Evolutionary conservation across 2,888 invertebrate species (phyloP).

Genomic region (Thumatha senex): DNA sequence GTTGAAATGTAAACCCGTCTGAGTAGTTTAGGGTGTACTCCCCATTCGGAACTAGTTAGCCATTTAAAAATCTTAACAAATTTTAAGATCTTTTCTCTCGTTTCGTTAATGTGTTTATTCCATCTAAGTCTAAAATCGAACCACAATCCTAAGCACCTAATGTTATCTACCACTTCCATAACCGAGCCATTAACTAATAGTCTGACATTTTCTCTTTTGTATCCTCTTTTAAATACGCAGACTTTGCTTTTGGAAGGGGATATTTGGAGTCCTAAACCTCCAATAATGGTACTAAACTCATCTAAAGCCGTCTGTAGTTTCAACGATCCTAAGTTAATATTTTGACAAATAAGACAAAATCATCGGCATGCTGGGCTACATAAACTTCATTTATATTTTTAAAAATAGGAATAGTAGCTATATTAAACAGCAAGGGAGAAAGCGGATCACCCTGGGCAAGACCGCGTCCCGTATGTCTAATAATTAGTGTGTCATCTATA

Average conservation of each 20-base stretch:
- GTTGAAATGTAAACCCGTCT: slow-evolving; percentile 11
- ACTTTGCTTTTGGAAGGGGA: slow-evolving; percentile 18
- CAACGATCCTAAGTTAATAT: too few species aligned
- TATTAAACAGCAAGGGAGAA: too few species aligned
- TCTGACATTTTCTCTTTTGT: background rate
- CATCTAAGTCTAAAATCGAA: slow-evolving; percentile 16
- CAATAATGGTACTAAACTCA: slow-evolving; percentile 1
- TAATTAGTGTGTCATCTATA: too few species aligned
- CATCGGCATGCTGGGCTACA: too few species aligned
- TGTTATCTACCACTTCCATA: background rate
- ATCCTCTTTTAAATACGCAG: slow-evolving; percentile 19
- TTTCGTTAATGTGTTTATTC: slow-evolving; percentile 20
- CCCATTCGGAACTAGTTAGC: too few species aligned
- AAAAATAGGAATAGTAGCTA: too few species aligned
- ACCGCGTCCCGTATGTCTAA: too few species aligned
- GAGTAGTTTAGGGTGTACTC: background rate
- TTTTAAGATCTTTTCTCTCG: slow-evolving; percentile 5
- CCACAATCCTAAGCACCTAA: slow-evolving; percentile 10
- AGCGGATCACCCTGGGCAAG: too few species aligned
- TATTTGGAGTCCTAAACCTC: slow-evolving; percentile 16
- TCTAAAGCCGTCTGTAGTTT: slow-evolving; percentile 10
- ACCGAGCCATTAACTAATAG: slow-evolving; percentile 4
- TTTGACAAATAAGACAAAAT: too few species aligned
- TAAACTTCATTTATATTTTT: too few species aligned
- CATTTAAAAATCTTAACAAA: slow-evolving; percentile 7